Percentiles rank a stretch among this genome's conserved stretches.
These are phyloP conservation scores for Heliocidaris tuberculata DNA, from an alignment of 35 echinoderm and acorn worm genomes.

Conservation along the genomic window DNA sequence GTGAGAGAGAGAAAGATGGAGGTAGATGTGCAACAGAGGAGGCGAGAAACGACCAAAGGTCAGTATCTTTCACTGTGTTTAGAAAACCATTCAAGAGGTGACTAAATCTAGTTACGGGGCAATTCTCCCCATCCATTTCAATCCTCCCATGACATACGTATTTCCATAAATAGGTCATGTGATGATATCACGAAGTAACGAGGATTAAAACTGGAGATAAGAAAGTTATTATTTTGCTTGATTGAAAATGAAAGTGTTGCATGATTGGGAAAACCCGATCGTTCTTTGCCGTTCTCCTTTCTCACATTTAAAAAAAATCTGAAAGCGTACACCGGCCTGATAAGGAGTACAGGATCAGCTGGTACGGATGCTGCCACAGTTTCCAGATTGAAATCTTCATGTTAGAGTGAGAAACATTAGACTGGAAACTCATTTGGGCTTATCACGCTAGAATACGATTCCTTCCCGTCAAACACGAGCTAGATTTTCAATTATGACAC, in stretches of 20 bases:
- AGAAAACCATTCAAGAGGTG: background rate
- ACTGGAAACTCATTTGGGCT: background rate
- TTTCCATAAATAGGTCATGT: background rate
- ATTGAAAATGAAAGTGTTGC: background rate
- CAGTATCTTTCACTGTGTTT: too few species aligned
- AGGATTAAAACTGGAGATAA: background rate
- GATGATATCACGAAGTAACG: background rate
- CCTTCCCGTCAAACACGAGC: background rate
- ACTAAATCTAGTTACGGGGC: background rate
- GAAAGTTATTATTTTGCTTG: background rate
- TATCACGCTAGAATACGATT: background rate
- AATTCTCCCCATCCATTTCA: background rate
- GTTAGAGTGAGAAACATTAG: background rate
- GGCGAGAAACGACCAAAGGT: too few species aligned
- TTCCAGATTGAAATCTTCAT: background rate
- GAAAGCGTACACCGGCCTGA: background rate
- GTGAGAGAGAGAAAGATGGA: too few species aligned
- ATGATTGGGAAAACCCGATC: background rate
- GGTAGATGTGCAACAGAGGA: too few species aligned
- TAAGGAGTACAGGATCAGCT: background rate
- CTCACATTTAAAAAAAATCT: background rate
- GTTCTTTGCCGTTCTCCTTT: background rate
- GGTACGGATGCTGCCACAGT: background rate
- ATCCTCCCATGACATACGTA: background rate
- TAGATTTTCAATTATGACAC: background rate